phyloP scores from a whole-genome alignment of 2,888 invertebrate genomes.

The Cerastis leucographa region DNA sequence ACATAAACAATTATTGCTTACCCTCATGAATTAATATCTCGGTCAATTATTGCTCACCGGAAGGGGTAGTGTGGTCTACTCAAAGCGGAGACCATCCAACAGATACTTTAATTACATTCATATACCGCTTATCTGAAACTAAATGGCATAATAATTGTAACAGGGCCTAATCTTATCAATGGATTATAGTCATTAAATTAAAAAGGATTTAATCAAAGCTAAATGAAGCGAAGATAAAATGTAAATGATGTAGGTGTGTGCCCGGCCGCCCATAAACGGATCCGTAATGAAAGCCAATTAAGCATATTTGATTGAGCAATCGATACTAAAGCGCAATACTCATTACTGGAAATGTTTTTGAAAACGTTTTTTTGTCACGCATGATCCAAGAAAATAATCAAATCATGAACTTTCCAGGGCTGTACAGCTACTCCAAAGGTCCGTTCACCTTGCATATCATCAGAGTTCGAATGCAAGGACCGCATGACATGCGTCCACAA shows the following conservation, averaged over 20 bases:
- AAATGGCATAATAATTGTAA: slow-evolving; percentile 18
- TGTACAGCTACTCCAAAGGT: slow-evolving; percentile 90
- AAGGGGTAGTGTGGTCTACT: slow-evolving; percentile 6
- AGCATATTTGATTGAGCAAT: background rate
- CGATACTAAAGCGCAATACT: background rate
- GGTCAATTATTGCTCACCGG: background rate
- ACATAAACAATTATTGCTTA: background rate
- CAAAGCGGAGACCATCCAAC: slow-evolving; percentile 24
- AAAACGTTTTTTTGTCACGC: background rate
- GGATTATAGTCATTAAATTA: slow-evolving; percentile 30
- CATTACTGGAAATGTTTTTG: background rate
- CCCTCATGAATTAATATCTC: slow-evolving; percentile 4
- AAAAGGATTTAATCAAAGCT: slow-evolving; percentile 38
- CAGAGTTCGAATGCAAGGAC: slow-evolving; percentile 95
- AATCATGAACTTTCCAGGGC: slow-evolving; percentile 86
- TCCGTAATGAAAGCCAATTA: slow-evolving; percentile 26
- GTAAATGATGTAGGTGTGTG: slow-evolving; percentile 6
- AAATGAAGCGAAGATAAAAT: slow-evolving; percentile 36
- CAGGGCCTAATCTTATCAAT: slow-evolving; percentile 48
- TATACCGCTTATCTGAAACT: slow-evolving; percentile 50
- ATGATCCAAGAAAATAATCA: slow-evolving; percentile 13
- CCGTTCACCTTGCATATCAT: slow-evolving; percentile 92
- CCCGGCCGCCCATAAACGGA: slow-evolving; percentile 7
- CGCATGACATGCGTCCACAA: slow-evolving; percentile 95
- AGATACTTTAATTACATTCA: slow-evolving; percentile 29